Percentiles rank a stretch among this genome's conserved stretches.
These are phyloP conservation scores for Dryoscopus gambensis DNA, from an alignment of 2,113 vertebrate species.

Conservation along the genomic window DNA sequence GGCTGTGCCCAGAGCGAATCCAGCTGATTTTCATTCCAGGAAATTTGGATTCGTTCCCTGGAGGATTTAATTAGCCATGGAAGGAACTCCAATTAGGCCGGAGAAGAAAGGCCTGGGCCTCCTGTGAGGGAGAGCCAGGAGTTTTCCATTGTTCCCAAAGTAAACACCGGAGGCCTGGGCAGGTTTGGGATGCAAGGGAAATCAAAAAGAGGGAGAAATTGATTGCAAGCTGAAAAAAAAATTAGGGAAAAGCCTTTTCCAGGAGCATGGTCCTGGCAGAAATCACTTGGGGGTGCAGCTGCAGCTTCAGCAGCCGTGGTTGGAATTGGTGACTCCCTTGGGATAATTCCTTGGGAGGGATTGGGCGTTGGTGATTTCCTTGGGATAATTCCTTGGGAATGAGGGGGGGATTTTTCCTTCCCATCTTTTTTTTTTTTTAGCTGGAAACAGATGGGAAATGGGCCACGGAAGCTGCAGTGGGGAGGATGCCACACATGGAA, in stretches of 20 bases:
- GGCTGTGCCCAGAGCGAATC: not conserved
- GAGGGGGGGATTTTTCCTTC: not conserved
- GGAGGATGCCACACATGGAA: not conserved
- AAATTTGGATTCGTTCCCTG: constrained; percentile 50
- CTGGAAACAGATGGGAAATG: not conserved
- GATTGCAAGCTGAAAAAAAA: not conserved
- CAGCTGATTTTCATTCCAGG: constrained; percentile 39
- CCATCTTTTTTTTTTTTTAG: not conserved
- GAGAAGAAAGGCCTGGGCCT: not conserved
- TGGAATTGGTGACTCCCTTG: not conserved
- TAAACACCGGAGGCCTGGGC: constrained; percentile 26
- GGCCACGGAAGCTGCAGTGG: not conserved
- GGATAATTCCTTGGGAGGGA: not conserved
- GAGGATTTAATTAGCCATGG: constrained; percentile 57
- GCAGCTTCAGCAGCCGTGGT: not conserved
- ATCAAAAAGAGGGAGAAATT: not conserved
- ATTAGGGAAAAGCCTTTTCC: not conserved
- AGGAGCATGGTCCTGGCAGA: not conserved
- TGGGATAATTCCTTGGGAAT: not conserved
- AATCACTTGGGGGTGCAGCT: not conserved
- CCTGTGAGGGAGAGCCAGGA: not conserved
- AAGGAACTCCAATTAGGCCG: constrained; percentile 38
- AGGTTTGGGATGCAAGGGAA: not conserved
- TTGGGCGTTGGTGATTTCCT: not conserved
- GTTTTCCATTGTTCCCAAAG: constrained; percentile 20